Evolutionary conservation across 2,113 vertebrate genomes (phyloP), one percentile per base, ranked within the genome.

Genomic region (Thalassarche chlororhynchos): DNA sequence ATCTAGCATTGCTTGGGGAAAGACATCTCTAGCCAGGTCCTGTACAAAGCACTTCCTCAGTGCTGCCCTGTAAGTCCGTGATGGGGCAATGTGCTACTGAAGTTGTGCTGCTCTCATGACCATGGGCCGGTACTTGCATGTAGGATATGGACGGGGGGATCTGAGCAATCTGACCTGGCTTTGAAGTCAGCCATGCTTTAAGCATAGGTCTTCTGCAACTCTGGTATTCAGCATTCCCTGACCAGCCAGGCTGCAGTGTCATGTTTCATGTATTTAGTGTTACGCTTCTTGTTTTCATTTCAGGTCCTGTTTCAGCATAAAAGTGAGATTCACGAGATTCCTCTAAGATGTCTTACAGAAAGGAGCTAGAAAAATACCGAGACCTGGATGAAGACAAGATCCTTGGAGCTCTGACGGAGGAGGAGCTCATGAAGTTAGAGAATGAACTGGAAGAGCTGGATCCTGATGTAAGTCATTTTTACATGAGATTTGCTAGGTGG

Each of bases 301-400:
- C 87, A 98, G 98, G 75, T 96, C 75, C 70, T 44, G 42, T 74
- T 81, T 80, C 36, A 9, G 61, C 52, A 6, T 34, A 77, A 60
- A 80, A 88, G 76, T 69, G 52, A 87, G 65, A 77, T 90, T 92
- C 66, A 28, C 55, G 0, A 86, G 23, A 54, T n/a, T 86, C 66
- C n/a, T 81, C 71, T 16, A 97, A 91, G 55, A 99, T 99, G 99
- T 99, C 99, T 32, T 96, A 99, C 89, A 99, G 97, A 98, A 99
- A 99, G 93, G 99, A 99, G 92, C 98, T 99, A 96, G 99, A 99
- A 96, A 99, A 99, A 95, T 99, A 99, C 96, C 98, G 99, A 44
- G 99, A 99, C 97, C 96, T 99, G 91, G 99, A 99, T 77, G 99
- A 99, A 97, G 99, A 99, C 69, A 98, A 99, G 97, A 99, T 99